Evolutionary conservation across 2,888 invertebrate genomes (phyloP).

Genomic region (Oxytorus armatus): DNA sequence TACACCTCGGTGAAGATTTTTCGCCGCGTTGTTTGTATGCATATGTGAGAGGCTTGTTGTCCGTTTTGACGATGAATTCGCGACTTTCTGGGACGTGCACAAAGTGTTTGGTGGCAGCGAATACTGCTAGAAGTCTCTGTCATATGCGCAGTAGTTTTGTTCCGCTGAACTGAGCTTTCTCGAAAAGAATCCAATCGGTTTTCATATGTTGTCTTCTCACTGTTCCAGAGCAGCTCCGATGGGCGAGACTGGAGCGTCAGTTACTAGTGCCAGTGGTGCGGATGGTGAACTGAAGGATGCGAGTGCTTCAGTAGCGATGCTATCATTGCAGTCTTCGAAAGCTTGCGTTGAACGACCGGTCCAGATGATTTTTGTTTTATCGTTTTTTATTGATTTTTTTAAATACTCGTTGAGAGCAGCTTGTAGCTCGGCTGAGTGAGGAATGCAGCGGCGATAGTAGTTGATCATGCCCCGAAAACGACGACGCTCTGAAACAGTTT

Average conservation of each 20-base stretch:
- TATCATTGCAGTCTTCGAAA: slow-evolving; percentile 15
- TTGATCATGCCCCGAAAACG: slow-evolving; percentile 51
- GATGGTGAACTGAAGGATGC: neutral
- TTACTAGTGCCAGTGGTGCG: slow-evolving; percentile 16
- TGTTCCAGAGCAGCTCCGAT: slow-evolving; percentile 38
- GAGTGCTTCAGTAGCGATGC: neutral
- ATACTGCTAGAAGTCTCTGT: slow-evolving; percentile 57
- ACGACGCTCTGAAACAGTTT: slow-evolving; percentile 33
- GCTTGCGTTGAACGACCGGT: neutral
- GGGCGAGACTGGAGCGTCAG: slow-evolving; percentile 31
- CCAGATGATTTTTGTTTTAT: slow-evolving; percentile 31
- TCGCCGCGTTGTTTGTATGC: slow-evolving; percentile 40
- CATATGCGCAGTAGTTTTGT: slow-evolving; percentile 48
- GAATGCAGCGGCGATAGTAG: slow-evolving; percentile 42
- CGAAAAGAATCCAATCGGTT: slow-evolving; percentile 41
- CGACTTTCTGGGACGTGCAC: slow-evolving; percentile 48
- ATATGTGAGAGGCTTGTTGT: slow-evolving; percentile 51
- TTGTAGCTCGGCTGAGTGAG: slow-evolving; percentile 32
- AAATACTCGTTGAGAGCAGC: slow-evolving; percentile 54
- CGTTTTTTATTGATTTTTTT: slow-evolving; percentile 50
- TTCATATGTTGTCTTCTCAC: slow-evolving; percentile 22
- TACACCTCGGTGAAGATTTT: slow-evolving; percentile 45
- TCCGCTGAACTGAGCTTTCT: slow-evolving; percentile 39
- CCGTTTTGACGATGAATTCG: slow-evolving; percentile 45
- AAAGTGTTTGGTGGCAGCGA: slow-evolving; percentile 43